Evolutionary conservation across 2,113 vertebrate genomes (phyloP).

Genomic region (Corynorhinus townsendii): DNA sequence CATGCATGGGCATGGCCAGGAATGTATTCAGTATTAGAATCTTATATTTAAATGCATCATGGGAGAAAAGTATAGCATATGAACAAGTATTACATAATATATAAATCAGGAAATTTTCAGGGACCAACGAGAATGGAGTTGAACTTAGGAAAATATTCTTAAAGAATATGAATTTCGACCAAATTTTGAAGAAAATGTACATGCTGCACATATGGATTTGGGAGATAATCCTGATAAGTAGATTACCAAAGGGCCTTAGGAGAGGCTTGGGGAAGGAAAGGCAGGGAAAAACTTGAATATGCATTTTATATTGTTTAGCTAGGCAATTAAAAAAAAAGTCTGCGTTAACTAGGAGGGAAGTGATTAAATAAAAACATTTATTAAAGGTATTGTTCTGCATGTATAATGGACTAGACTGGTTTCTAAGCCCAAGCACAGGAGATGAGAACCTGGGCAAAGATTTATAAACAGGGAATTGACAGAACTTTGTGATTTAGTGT

Average conservation of each 20-base stretch:
- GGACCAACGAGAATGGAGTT: not conserved
- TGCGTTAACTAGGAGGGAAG: not conserved
- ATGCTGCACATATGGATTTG: not conserved
- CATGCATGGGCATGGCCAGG: not conserved
- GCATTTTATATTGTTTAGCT: not conserved
- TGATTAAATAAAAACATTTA: not conserved
- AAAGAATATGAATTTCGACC: not conserved
- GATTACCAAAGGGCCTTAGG: not conserved
- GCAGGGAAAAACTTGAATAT: not conserved
- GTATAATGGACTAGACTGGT: not conserved
- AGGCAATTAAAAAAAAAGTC: not conserved
- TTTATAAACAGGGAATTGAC: not conserved
- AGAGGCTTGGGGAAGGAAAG: not conserved
- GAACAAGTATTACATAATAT: not conserved
- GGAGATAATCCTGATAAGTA: not conserved
- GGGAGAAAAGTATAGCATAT: not conserved
- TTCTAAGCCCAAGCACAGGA: not conserved
- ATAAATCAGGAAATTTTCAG: no score
- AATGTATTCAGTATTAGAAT: slow-evolving; percentile 12
- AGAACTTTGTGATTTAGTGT: slow-evolving; percentile 25
- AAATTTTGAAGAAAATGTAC: not conserved
- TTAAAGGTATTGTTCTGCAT: not conserved
- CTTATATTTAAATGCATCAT: not conserved
- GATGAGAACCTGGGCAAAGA: not conserved
- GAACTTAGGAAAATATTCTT: not conserved